These are phyloP conservation scores for Margaritifera margaritifera DNA, from an alignment of 2,888 invertebrate species.

Conservation along the genomic window DNA sequence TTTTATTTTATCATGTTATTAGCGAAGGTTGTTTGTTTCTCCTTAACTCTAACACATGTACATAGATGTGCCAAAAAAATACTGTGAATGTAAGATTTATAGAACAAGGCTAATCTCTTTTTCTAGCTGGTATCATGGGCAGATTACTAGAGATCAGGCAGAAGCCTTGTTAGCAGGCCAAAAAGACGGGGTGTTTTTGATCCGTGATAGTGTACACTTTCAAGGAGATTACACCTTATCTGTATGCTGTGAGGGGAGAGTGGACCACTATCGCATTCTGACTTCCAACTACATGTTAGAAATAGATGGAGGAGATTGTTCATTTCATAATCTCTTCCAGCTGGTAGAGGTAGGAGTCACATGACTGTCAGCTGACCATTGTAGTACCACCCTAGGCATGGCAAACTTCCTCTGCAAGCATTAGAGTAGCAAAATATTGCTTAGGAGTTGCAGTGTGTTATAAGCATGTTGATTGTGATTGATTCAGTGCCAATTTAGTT, in stretches of 20 bases:
- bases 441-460: too few relatives aligned
- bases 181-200: constrained; percentile 88
- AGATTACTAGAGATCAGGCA: constrained; percentile 94
- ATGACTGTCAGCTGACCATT: constrained; percentile 23
- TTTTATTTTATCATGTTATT: too few relatives aligned
- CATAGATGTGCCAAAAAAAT: too few relatives aligned
- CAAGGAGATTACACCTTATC: constrained; percentile 99
- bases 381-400: too few relatives aligned
- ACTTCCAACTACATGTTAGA: constrained; percentile 89
- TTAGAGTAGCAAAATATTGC: too few relatives aligned
- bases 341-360: constrained; percentile 84
- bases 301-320: constrained; percentile 91
- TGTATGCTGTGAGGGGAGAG: constrained; percentile 85
- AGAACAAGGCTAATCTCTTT: constrained; percentile 1
- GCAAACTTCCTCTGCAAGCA: too few relatives aligned
- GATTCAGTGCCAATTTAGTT: too few relatives aligned
- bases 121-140: constrained; percentile 95
- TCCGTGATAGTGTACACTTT: constrained; percentile 98
- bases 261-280: constrained; percentile 95
- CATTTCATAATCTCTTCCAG: constrained; percentile 94
- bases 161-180: constrained; percentile 82
- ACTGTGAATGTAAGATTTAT: background rate
- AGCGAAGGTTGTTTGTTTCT: too few relatives aligned
- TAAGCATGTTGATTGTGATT: too few relatives aligned
- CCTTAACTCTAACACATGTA: too few relatives aligned